Evolutionary conservation across 1,140 invertebrate species (phyloP).

Genomic region (Lutraria rhynchaena): DNA sequence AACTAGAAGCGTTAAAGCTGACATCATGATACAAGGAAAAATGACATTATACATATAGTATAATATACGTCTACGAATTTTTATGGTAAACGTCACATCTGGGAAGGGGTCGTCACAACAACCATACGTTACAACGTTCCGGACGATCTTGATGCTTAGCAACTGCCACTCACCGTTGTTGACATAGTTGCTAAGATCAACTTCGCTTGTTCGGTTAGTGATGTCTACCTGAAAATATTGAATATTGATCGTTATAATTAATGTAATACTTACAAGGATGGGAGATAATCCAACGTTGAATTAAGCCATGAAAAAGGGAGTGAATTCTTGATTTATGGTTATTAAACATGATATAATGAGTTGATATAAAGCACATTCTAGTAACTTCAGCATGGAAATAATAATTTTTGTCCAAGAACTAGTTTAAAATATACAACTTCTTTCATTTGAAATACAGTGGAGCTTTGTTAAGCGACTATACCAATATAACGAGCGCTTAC

Average conservation of each 20-base stretch:
- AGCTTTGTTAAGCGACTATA: too few relatives aligned
- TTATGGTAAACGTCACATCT: conserved; percentile 85
- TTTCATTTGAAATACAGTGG: too few relatives aligned
- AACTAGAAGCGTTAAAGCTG: conserved; percentile 84
- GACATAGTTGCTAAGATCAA: conserved; percentile 86
- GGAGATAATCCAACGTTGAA: too few relatives aligned
- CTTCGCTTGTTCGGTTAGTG: conserved; percentile 80
- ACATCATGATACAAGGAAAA: conserved; percentile 86
- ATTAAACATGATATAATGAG: too few relatives aligned
- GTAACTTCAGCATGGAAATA: too few relatives aligned
- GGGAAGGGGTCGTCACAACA: conserved; percentile 85
- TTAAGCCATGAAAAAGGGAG: too few relatives aligned
- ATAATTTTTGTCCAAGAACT: too few relatives aligned
- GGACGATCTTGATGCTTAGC: conserved; percentile 81
- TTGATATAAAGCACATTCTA: too few relatives aligned
- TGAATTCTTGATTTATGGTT: too few relatives aligned
- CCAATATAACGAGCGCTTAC: too few relatives aligned
- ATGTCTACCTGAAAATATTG: conserved; percentile 77
- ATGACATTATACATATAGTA: conserved; percentile 89
- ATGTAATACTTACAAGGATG: not conserved
- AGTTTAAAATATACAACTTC: too few relatives aligned
- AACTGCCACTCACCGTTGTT: conserved; percentile 85
- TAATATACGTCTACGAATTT: conserved; percentile 97
- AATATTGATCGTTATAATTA: too few relatives aligned
- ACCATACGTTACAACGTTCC: conserved; percentile 83